Evolutionary conservation across 2,113 vertebrate species (phyloP), one percentile per base, ranked within the genome.

Genomic region (Lates calcarifer): DNA sequence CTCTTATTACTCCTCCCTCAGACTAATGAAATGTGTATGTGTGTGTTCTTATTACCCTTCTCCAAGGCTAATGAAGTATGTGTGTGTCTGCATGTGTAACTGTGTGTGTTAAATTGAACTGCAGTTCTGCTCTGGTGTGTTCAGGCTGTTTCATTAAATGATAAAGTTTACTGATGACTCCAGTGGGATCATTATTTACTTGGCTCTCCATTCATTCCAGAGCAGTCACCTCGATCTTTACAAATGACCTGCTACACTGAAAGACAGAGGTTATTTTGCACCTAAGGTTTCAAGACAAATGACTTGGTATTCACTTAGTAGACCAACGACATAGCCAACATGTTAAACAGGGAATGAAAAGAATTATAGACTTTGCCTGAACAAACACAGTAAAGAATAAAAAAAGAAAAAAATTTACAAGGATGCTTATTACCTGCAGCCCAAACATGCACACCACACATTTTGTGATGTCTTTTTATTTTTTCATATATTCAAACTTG

Each of bases 161-260:
- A 94, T 93, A 92, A 93, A 94, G 93, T 94, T 93, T 91, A 90
- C 88, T 92, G 93, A 95, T 95, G 93, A 91, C 88, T 92, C 85
- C 81, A 49, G 74, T n/a, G 81, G 84, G 88, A 91, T 93, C 91
- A 93, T 94, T 93, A 93, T 92, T 94, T 94, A 87, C 84, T 86
- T 39, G 86, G 86, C 81, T 87, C 86, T 84, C 84, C 84, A 74
- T 92, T 91, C 85, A 75, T 83, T 83, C 74, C 74, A 10, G 73
- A 31, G 85, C 85, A 83, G 70, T 79, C 80, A 82, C 80, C 90
- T 85, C 84, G 75, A 90, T 89, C 93, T 92, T 92, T 93, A 92
- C 86, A 91, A 92, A 93, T 92, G 90, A 91, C 87, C 88, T 70
- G 84, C 87, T 86, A 22, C 81, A 67, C 10, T 53, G 77, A 68